Conservation (phyloP, 2,113 vertebrate genomes). For the Nanorana parkeri region DNA sequence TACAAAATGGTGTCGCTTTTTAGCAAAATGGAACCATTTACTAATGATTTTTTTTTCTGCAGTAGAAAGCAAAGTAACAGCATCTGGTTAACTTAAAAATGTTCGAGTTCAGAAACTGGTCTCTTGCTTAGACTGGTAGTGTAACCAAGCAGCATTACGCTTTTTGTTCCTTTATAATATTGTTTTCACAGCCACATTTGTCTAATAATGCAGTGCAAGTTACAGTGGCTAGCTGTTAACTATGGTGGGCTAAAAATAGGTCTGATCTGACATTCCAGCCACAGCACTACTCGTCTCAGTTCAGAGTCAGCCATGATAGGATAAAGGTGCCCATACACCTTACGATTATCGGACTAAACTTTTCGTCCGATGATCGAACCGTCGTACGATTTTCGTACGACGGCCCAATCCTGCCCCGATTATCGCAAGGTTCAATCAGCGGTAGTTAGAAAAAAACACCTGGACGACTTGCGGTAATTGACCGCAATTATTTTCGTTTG, state of each 20-base stretch:
- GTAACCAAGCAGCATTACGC: background rate
- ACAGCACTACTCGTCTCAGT: background rate
- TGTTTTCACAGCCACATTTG: background rate
- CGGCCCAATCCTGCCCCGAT: no score
- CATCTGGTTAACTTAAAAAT: slow-evolving; percentile 60
- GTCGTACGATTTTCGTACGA: no score
- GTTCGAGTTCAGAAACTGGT: slow-evolving; percentile 54
- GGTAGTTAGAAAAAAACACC: no score
- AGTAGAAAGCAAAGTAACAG: slow-evolving; percentile 68
- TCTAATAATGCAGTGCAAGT: slow-evolving; percentile 10
- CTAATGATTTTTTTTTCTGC: slow-evolving; percentile 62
- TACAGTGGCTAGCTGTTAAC: background rate
- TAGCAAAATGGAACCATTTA: slow-evolving; percentile 62
- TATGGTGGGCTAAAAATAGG: background rate
- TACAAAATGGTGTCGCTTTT: slow-evolving; percentile 58
- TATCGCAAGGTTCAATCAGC: no score
- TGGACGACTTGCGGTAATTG: no score
- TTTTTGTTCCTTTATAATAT: background rate
- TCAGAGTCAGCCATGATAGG: background rate
- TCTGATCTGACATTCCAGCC: background rate
- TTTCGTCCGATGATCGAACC: no score
- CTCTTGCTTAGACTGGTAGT: slow-evolving; percentile 39
- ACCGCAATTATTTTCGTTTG: no score
- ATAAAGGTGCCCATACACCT: no score
- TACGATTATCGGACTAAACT: no score